Conservation (phyloP, 2,888 invertebrate genomes). For the Eupelmus urozonus region DNA sequence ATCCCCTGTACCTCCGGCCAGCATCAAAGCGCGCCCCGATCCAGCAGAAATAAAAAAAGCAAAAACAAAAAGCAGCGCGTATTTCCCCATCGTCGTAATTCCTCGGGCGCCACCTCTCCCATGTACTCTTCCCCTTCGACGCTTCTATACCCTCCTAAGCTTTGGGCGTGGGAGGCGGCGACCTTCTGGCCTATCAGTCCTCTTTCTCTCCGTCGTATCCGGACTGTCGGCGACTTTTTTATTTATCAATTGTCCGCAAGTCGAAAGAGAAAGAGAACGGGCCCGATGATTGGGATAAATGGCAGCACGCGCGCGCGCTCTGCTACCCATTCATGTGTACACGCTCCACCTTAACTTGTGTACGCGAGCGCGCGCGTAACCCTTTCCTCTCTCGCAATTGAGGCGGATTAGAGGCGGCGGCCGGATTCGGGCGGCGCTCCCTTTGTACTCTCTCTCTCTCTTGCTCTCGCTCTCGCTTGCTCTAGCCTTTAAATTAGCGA, state of each 20-base stretch:
- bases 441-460: slow-evolving; percentile 69
- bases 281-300: slow-evolving; percentile 75
- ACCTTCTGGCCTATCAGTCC: slow-evolving; percentile 29
- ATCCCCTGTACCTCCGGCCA: too few relatives aligned
- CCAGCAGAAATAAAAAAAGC: neutral
- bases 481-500: slow-evolving; percentile 73
- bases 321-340: neutral
- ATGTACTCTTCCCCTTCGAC: neutral
- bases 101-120: too few relatives aligned
- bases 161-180: slow-evolving; percentile 17
- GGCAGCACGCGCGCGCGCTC: slow-evolving; percentile 72
- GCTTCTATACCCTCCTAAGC: neutral
- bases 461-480: neutral
- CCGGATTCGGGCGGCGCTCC: slow-evolving; percentile 75
- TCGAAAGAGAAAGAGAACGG: slow-evolving; percentile 66
- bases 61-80: neutral
- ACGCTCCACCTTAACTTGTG: too few relatives aligned
- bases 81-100: too few relatives aligned
- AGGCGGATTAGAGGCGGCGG: slow-evolving; percentile 75
- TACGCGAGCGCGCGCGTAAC: neutral
- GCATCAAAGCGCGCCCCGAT: too few relatives aligned
- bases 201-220: neutral
- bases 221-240: slow-evolving; percentile 53
- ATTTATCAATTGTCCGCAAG: slow-evolving; percentile 41
- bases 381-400: slow-evolving; percentile 71